These are phyloP conservation scores for Trogon melanurus DNA, from an alignment of 2,113 vertebrate species.

Conservation along the genomic window DNA sequence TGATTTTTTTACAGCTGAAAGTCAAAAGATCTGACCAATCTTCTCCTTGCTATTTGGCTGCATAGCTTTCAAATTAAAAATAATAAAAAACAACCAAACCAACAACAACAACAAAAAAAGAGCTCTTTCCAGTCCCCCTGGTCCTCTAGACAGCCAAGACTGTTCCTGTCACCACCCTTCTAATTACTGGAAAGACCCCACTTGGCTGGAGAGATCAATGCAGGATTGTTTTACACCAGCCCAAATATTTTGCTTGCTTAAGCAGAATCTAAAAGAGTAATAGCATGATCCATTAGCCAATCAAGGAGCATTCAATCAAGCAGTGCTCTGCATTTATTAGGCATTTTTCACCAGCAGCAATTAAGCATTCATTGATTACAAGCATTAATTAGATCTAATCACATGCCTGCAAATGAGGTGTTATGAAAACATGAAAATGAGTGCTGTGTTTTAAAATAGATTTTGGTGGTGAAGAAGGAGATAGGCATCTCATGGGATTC, in stretches of 20 bases:
- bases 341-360: not conserved
- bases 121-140: not conserved
- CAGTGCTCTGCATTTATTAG: not conserved
- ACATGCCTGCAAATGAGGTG: slow-evolving; percentile 1
- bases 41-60: slow-evolving; percentile 16
- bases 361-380: slow-evolving; percentile 51
- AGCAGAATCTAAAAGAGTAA: slow-evolving; percentile 31
- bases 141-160: slow-evolving; percentile 4
- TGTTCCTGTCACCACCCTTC: slow-evolving; percentile 54
- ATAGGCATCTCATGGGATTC: not conserved
- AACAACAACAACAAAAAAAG: not conserved
- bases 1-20: slow-evolving; percentile 25
- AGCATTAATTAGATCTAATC: slow-evolving; percentile 49
- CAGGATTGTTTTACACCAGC: slow-evolving; percentile 51
- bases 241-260: slow-evolving; percentile 51
- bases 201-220: slow-evolving; percentile 47
- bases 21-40: slow-evolving; percentile 36
- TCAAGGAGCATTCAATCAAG: slow-evolving; percentile 1
- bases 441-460: not conserved
- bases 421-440: slow-evolving; percentile 11
- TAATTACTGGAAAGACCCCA: slow-evolving; percentile 61
- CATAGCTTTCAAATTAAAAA: slow-evolving; percentile 1
- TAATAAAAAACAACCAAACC: too few species aligned
- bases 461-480: not conserved
- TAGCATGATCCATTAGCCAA: not conserved